A percentile compares a stretch with the other conserved stretches of the same genome.
These are phyloP conservation scores for Epinephelus awoara DNA, from an alignment of 2,797 vertebrate genomes.

Conservation along the genomic window DNA sequence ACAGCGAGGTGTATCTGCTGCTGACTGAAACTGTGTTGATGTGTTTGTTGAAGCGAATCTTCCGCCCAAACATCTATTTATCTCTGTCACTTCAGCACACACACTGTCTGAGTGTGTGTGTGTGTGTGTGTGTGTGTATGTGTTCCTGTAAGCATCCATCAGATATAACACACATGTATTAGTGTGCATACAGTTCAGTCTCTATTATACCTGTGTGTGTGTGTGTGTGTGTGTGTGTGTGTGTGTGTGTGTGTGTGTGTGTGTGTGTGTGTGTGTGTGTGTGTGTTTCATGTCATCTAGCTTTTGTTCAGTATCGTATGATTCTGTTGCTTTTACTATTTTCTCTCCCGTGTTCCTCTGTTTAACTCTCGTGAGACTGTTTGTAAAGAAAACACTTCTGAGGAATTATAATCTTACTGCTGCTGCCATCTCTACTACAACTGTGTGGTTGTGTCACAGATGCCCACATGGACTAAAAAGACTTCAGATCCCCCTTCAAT, in stretches of 20 bases:
- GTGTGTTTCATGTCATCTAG: not conserved
- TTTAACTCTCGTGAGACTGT: not conserved
- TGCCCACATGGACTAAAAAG: too few species aligned
- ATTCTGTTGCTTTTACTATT: not conserved
- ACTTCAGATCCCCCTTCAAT: too few species aligned
- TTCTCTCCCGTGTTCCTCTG: not conserved
- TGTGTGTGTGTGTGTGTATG: conserved; percentile 6
- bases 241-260: too few species aligned
- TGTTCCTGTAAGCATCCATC: conserved; percentile 21
- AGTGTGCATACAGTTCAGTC: not conserved
- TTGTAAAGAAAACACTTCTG: not conserved
- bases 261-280: too few species aligned
- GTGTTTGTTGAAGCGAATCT: conserved; percentile 39
- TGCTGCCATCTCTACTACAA: not conserved
- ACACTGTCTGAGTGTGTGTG: not conserved
- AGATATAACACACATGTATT: rapidly evolving
- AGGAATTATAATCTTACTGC: too few species aligned
- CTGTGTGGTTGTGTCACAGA: not conserved
- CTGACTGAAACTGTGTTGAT: conserved; percentile 22
- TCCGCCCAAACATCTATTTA: conserved; percentile 41
- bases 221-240: too few species aligned
- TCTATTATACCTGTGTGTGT: not conserved
- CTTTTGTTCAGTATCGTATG: not conserved
- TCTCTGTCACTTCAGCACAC: conserved; percentile 38
- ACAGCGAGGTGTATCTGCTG: not conserved